Evolutionary conservation across 2,888 invertebrate species (phyloP), one percentile per base, ranked within the genome.

Genomic region (Coelopa pilipes): DNA sequence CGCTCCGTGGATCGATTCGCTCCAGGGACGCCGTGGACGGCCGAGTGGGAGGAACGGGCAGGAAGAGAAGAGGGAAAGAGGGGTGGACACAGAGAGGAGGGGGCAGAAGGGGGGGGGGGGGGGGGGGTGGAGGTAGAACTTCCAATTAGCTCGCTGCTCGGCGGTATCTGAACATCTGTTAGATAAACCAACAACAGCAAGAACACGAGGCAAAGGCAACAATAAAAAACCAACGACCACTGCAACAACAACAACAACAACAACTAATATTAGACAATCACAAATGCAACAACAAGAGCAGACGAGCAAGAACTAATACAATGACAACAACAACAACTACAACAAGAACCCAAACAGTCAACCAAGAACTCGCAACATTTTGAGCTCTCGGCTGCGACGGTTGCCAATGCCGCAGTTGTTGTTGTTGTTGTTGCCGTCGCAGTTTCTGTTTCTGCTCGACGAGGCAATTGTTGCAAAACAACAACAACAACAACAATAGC

Each of bases 91-190:
- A 7, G 34, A 34, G 34, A 34, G 34, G 7, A 34, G 7, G 34
- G 7, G 7, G 7, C 4, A 34, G 34, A 34, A 7, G 34, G 34
- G 34, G 7, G n/a, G n/a, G n/a, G 34, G 7, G 34, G 7, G 34
- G 7, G 7, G 7, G 34, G 7, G 7, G 7, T 2, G 7, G 34
- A 34, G 34, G 34, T 4, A 81, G 82, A 82, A 82, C 81, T 82
- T 82, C 82, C 82, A 82, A 82, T 82, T 82, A 82, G 82, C 81
- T 82, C 82, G 80, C 82, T 81, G 81, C 81, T 82, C 82, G 80
- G 81, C 81, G 81, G 81, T 82, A 81, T 82, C 82, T 80, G 79
- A 81, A 82, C 82, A 82, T 82, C 82, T 66, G 66, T 66, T 66
- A 47, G 49, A 50, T 49, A 66, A 66, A 50, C 21, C 66, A 66